These are phyloP conservation scores for Apamea epomidion DNA, from an alignment of 2,888 invertebrate genomes.

Conservation along the genomic window DNA sequence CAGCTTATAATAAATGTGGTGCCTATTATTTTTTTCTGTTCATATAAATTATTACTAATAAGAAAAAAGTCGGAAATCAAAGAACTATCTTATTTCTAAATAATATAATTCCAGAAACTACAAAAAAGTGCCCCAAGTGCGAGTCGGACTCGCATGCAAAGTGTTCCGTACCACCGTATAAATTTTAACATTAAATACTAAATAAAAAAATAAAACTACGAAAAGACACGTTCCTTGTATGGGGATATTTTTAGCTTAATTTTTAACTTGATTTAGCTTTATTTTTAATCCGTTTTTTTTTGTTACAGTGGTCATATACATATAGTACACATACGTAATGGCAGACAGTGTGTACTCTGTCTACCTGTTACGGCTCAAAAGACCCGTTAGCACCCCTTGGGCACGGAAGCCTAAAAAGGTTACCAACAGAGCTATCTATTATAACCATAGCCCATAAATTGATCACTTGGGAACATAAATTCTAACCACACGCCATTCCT, in stretches of 20 bases:
- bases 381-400: not conserved
- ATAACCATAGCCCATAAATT: conserved; percentile 29
- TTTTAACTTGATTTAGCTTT: no score
- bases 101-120: conserved; percentile 5
- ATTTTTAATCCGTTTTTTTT: no score
- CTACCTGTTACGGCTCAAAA: not conserved
- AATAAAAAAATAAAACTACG: no score
- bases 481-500: conserved; percentile 4
- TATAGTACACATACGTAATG: no score
- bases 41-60: not conserved
- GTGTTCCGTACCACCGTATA: not conserved
- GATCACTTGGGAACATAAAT: conserved; percentile 20
- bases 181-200: not conserved
- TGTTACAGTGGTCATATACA: no score
- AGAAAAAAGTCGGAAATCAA: not conserved
- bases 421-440: conserved; percentile 16
- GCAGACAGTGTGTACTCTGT: no score
- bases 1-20: not conserved
- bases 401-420: conserved; percentile 6
- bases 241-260: no score
- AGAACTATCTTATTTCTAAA: not conserved
- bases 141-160: not conserved
- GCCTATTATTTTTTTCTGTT: not conserved
- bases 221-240: no score
- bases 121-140: conserved; percentile 4